These are phyloP conservation scores for Mormyrops boulengeri DNA, from an alignment of 2,797 vertebrate species.

Conservation along the genomic window DNA sequence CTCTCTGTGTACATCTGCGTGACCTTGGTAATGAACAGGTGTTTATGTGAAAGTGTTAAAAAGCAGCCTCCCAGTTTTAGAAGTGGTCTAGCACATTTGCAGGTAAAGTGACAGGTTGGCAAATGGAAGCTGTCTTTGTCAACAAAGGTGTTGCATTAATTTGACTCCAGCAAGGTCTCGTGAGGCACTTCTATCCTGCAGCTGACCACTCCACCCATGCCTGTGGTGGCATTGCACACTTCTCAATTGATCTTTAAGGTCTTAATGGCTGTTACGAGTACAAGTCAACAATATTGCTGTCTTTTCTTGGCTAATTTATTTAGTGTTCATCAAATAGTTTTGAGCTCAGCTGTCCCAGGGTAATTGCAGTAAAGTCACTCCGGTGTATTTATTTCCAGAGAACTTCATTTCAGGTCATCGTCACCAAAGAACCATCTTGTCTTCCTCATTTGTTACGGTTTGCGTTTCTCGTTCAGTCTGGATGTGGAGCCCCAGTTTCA, in stretches of 20 bases:
- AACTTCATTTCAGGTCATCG: not conserved
- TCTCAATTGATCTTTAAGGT: not conserved
- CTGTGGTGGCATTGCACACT: not conserved
- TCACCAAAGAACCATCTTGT: not conserved
- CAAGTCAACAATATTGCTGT: not conserved
- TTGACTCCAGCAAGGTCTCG: not conserved
- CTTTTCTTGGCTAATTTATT: not conserved
- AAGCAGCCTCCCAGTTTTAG: not conserved
- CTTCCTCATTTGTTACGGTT: not conserved
- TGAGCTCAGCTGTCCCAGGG: not conserved
- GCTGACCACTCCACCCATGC: not conserved
- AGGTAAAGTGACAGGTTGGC: not conserved
- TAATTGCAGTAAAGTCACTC: not conserved
- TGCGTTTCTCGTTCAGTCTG: not conserved
- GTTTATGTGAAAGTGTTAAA: not conserved
- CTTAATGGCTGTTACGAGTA: not conserved
- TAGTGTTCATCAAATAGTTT: not conserved
- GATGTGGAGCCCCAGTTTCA: not conserved
- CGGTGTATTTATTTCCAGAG: not conserved
- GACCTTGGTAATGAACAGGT: not conserved
- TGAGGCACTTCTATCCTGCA: not conserved
- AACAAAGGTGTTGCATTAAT: slow-evolving; percentile 3
- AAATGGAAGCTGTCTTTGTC: not conserved
- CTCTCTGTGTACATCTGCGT: not conserved
- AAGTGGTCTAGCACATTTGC: not conserved